Evolutionary conservation across 2,797 vertebrate species (phyloP).

Genomic region (Nothura maculosa): DNA sequence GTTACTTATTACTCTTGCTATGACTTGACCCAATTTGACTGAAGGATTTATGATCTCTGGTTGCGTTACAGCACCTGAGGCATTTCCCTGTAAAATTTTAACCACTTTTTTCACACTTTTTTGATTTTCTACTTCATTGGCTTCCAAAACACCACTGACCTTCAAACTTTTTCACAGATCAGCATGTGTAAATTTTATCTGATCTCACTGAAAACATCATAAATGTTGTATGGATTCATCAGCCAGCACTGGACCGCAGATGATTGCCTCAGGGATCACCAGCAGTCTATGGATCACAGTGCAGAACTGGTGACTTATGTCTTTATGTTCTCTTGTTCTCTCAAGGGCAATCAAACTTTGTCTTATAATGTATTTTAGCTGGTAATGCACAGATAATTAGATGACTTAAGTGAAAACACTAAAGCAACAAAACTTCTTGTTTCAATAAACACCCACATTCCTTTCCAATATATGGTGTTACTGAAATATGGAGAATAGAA

Average conservation of each 20-base stretch:
- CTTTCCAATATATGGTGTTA: background rate
- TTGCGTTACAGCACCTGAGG: background rate
- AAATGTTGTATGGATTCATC: background rate
- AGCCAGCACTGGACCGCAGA: background rate
- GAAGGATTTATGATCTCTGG: background rate
- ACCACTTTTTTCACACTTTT: background rate
- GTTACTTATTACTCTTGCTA: background rate
- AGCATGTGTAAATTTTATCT: background rate
- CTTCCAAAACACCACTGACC: slow-evolving; percentile 7
- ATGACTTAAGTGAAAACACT: slow-evolving; percentile 4
- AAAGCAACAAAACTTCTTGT: slow-evolving; percentile 16
- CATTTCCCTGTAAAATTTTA: background rate
- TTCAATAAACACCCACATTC: slow-evolving; percentile 52
- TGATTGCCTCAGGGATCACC: background rate
- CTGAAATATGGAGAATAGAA: slow-evolving; percentile 27
- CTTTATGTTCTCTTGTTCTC: background rate
- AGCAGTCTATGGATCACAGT: background rate
- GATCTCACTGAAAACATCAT: background rate
- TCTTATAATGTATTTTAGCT: background rate
- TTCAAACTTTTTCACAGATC: slow-evolving; percentile 9
- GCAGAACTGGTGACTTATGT: background rate
- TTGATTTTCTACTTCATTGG: background rate
- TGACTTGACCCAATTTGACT: rapidly evolving
- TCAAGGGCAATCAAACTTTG: background rate
- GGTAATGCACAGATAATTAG: background rate